A percentile compares a stretch with the other conserved stretches of the same genome.
phyloP scores from a whole-genome alignment of 2,888 invertebrate genomes.

The Cephus runcator region DNA sequence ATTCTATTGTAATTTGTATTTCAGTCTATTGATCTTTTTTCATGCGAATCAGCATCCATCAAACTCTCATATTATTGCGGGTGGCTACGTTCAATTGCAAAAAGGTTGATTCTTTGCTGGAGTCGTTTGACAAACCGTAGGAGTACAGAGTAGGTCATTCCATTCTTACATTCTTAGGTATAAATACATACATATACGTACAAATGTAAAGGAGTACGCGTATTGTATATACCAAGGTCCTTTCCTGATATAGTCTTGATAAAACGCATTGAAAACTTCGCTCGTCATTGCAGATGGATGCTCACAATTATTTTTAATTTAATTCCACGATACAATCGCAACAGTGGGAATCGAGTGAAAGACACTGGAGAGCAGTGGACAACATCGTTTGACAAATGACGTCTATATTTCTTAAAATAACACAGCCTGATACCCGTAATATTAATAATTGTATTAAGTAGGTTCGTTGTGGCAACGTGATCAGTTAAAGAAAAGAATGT shows the following conservation, averaged over 20 bases:
- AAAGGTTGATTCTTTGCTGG: not conserved
- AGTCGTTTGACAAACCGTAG: not conserved
- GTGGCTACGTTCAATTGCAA: not conserved
- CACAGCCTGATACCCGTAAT: too few relatives aligned
- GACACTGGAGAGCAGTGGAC: not conserved
- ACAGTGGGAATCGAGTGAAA: not conserved
- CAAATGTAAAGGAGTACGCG: not conserved
- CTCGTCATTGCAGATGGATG: not conserved
- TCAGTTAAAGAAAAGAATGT: too few relatives aligned
- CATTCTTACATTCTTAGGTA: not conserved
- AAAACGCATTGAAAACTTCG: not conserved
- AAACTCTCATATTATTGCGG: not conserved
- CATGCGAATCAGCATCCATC: not conserved
- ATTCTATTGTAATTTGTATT: too few relatives aligned
- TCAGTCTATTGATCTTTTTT: not conserved
- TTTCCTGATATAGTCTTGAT: not conserved
- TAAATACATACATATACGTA: not conserved
- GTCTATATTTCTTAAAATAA: too few relatives aligned
- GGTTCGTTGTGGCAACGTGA: too few relatives aligned
- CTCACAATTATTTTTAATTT: not conserved
- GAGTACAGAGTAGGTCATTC: not conserved
- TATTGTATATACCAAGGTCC: not conserved
- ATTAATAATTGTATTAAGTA: too few relatives aligned
- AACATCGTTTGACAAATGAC: too few relatives aligned
- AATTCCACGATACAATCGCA: not conserved